These are phyloP conservation scores for Buphagus erythrorhynchus DNA, from an alignment of 2,797 vertebrate genomes.

Conservation along the genomic window DNA sequence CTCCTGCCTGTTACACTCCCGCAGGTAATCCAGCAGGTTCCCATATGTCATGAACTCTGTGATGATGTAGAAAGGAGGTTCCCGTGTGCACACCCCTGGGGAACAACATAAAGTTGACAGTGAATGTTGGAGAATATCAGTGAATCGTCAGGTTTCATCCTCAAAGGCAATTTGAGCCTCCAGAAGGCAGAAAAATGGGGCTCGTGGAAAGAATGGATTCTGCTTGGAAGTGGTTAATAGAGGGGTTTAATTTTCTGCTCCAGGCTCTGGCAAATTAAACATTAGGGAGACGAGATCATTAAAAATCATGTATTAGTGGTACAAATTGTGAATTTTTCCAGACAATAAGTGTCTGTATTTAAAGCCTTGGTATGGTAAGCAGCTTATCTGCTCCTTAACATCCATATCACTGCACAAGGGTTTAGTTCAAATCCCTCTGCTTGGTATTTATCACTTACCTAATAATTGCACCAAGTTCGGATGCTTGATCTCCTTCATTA, in stretches of 20 bases:
- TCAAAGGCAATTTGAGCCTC: background rate
- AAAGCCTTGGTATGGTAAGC: constrained; percentile 25
- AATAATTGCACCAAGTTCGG: constrained; percentile 96
- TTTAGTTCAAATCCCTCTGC: constrained; percentile 12
- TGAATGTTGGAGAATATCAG: background rate
- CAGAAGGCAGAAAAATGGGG: background rate
- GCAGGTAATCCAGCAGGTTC: constrained; percentile 94
- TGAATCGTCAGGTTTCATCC: background rate
- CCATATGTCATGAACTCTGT: constrained; percentile 99
- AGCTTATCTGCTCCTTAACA: constrained; percentile 14
- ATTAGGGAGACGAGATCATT: background rate
- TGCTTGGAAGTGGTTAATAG: constrained; percentile 20
- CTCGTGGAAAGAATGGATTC: background rate
- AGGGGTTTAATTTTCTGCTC: constrained; percentile 13
- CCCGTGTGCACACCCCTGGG: constrained; percentile 94
- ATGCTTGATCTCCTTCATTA: constrained; percentile 99
- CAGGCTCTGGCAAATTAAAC: constrained; percentile 17
- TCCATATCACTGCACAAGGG: constrained; percentile 1
- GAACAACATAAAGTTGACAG: background rate
- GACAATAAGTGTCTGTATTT: constrained; percentile 16
- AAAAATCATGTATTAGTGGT: constrained; percentile 30
- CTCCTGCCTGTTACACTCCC: constrained; percentile 95
- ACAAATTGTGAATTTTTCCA: constrained; percentile 13
- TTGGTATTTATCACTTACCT: constrained; percentile 79
- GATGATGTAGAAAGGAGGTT: constrained; percentile 98